Percentiles rank a stretch among this genome's conserved stretches.
These are phyloP conservation scores for Andricus quercusramuli DNA, from an alignment of 2,888 invertebrate species.

Conservation along the genomic window DNA sequence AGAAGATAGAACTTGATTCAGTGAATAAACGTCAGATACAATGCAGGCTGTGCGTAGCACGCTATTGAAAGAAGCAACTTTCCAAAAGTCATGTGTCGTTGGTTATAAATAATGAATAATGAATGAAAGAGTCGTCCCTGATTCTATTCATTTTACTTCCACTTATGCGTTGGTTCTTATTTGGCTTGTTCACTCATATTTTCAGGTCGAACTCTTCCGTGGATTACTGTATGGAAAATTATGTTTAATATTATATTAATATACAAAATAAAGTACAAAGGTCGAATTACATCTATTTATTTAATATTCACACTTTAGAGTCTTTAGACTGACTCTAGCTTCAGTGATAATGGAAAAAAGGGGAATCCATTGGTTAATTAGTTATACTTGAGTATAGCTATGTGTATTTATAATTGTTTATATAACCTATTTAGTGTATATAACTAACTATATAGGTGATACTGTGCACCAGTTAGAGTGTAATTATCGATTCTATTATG, in stretches of 20 bases:
- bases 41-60: not conserved
- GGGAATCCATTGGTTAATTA: not conserved
- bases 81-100: not conserved
- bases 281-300: too few relatives aligned
- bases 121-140: not conserved
- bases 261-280: too few relatives aligned
- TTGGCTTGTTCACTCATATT: not conserved
- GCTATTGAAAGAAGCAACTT: not conserved
- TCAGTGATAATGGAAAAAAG: conserved; percentile 9
- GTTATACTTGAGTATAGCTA: not conserved
- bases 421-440: not conserved
- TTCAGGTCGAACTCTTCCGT: conserved; percentile 5
- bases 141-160: not conserved
- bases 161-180: not conserved
- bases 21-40: not conserved
- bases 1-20: conserved; percentile 1
- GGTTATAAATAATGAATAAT: not conserved
- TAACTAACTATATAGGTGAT: not conserved
- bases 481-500: conserved; percentile 26
- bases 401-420: not conserved
- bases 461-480: too few relatives aligned
- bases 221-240: not conserved
- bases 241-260: too few relatives aligned
- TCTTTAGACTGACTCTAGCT: not conserved
- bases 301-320: too few relatives aligned